These are phyloP conservation scores for Psix sp. DNA, from an alignment of 1,140 invertebrate species.

Conservation along the genomic window DNA sequence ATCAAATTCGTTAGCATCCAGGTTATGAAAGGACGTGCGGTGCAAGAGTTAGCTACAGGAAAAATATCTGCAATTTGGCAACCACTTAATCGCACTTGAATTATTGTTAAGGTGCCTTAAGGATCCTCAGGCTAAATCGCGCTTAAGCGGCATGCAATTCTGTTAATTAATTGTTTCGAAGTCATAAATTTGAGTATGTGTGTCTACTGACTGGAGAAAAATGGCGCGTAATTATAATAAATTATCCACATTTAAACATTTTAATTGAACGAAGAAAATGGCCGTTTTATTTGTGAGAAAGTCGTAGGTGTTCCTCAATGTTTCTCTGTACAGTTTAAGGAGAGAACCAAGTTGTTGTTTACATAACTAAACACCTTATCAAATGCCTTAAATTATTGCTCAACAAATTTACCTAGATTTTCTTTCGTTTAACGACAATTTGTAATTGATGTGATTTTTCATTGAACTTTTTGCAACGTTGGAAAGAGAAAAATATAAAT, in stretches of 20 bases:
- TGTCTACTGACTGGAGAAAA: constrained; percentile 2
- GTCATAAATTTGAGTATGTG: constrained; percentile 19
- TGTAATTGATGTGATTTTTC: too few species aligned
- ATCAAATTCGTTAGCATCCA: constrained; percentile 34
- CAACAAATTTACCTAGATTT: too few species aligned
- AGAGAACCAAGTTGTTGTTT: too few species aligned
- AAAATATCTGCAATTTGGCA: constrained; percentile 28
- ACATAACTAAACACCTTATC: too few species aligned
- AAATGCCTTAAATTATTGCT: too few species aligned
- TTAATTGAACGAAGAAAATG: constrained; percentile 36
- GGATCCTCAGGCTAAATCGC: constrained; percentile 2
- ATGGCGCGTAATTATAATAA: constrained; percentile 22
- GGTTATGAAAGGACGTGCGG: constrained; percentile 19
- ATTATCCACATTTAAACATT: constrained; percentile 16
- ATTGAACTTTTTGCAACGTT: too few species aligned
- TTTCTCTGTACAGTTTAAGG: constrained; percentile 4
- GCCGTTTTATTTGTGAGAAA: constrained; percentile 14
- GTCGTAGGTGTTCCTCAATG: constrained; percentile 32
- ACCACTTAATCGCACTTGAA: constrained; percentile 23
- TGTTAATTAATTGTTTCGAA: constrained; percentile 36
- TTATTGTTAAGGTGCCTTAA: constrained; percentile 18
- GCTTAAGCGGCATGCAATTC: constrained; percentile 4
- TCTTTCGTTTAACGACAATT: too few species aligned
- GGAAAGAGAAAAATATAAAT: too few species aligned
- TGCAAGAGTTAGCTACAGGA: background rate